Percentiles rank a stretch among this genome's conserved stretches.
Evolutionary conservation across 2,113 vertebrate species (phyloP).

Genomic region (Gavia stellata): DNA sequence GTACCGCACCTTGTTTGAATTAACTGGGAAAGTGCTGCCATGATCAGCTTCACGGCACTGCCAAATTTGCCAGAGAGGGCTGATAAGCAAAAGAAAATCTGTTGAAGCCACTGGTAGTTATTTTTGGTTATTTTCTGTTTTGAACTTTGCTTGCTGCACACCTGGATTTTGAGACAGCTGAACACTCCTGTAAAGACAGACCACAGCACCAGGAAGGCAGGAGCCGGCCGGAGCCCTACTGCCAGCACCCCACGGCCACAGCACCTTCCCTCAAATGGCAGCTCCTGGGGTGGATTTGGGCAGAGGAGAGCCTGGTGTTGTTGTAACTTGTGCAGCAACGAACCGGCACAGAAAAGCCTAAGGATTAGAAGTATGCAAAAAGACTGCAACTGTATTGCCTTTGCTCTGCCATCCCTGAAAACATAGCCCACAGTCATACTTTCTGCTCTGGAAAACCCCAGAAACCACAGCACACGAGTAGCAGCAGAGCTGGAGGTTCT

Average conservation of each 20-base stretch:
- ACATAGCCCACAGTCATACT: background rate
- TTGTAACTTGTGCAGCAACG: background rate
- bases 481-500: background rate
- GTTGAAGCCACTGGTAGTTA: background rate
- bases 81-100: background rate
- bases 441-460: constrained; percentile 45
- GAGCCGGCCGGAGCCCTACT: background rate
- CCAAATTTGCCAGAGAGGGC: background rate
- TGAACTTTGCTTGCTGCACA: background rate
- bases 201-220: background rate
- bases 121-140: background rate
- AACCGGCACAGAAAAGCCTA: background rate
- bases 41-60: background rate
- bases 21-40: background rate
- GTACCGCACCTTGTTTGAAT: too few relatives aligned
- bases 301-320: background rate
- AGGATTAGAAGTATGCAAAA: constrained; percentile 8
- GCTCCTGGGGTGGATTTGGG: background rate
- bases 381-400: background rate
- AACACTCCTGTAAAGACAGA: background rate
- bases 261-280: background rate
- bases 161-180: background rate
- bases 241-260: background rate
- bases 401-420: constrained; percentile 3
- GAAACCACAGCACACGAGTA: constrained; percentile 1